Percentiles rank a stretch among this genome's conserved stretches.
These are phyloP conservation scores for Stenchaetothrips biformis DNA, from an alignment of 2,888 invertebrate genomes.

Conservation along the genomic window DNA sequence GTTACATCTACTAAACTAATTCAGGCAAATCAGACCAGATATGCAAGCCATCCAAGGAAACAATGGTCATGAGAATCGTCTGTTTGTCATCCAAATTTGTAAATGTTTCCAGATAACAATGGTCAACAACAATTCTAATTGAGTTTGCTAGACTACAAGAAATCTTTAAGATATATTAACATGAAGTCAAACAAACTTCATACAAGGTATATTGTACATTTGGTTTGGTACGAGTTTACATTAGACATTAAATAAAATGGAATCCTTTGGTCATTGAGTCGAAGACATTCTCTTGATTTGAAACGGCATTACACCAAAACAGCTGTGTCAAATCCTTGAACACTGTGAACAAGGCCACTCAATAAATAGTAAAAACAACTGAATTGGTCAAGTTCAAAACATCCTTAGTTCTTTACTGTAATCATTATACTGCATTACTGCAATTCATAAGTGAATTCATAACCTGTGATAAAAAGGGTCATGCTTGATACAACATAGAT, in stretches of 20 bases:
- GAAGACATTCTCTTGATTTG: not conserved
- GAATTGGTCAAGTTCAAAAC: no score
- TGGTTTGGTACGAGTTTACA: not conserved
- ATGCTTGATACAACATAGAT: no score
- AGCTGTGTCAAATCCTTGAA: no score
- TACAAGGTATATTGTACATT: not conserved
- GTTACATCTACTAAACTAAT: no score
- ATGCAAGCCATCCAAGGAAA: no score
- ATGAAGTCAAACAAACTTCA: not conserved
- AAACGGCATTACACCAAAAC: not conserved
- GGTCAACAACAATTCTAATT: not conserved
- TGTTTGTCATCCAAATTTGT: not conserved
- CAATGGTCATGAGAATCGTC: not conserved
- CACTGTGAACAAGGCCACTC: no score
- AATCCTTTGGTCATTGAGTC: not conserved
- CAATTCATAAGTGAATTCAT: no score
- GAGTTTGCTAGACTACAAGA: not conserved
- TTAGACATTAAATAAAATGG: not conserved
- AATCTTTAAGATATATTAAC: not conserved
- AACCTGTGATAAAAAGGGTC: no score
- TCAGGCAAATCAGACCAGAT: no score
- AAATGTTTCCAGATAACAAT: not conserved
- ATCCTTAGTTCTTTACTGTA: no score
- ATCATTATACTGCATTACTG: no score
- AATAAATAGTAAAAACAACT: no score